Percentiles rank a stretch among this genome's conserved stretches.
These are phyloP conservation scores for Zonitis immaculata DNA, from an alignment of 2,888 invertebrate species.

Conservation along the genomic window DNA sequence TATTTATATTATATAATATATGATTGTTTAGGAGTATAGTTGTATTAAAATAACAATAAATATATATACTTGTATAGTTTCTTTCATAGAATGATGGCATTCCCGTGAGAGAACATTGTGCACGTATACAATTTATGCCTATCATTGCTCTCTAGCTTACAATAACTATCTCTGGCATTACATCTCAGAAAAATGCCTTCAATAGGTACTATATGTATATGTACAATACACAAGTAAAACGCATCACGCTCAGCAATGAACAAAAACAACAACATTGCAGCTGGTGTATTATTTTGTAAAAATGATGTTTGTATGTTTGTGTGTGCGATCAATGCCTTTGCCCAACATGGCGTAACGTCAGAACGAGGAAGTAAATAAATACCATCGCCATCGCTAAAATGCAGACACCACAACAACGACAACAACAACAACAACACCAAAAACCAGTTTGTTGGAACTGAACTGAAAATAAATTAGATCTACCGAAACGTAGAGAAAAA, in stretches of 20 bases:
- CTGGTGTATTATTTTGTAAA: conserved; percentile 4
- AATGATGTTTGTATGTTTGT: background rate
- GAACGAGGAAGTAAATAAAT: conserved; percentile 22
- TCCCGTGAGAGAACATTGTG: conserved; percentile 23
- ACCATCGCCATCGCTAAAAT: background rate
- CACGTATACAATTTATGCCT: conserved; percentile 27
- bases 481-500: background rate
- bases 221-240: conserved; percentile 16
- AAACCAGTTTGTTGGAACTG: background rate
- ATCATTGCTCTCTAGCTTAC: conserved; percentile 17
- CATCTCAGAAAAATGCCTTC: conserved; percentile 20
- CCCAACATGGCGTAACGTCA: conserved; percentile 24
- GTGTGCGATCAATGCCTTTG: conserved; percentile 25
- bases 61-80: background rate
- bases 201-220: too few species aligned
- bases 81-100: conserved; percentile 3
- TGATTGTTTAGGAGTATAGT: too few species aligned
- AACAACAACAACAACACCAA: background rate
- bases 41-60: background rate
- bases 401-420: background rate
- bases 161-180: conserved; percentile 25
- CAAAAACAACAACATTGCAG: conserved; percentile 9
- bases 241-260: conserved; percentile 19
- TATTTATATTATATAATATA: too few species aligned
- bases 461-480: background rate